These are phyloP conservation scores for Limnephilus marmoratus DNA, from an alignment of 2,888 invertebrate species.

Conservation along the genomic window DNA sequence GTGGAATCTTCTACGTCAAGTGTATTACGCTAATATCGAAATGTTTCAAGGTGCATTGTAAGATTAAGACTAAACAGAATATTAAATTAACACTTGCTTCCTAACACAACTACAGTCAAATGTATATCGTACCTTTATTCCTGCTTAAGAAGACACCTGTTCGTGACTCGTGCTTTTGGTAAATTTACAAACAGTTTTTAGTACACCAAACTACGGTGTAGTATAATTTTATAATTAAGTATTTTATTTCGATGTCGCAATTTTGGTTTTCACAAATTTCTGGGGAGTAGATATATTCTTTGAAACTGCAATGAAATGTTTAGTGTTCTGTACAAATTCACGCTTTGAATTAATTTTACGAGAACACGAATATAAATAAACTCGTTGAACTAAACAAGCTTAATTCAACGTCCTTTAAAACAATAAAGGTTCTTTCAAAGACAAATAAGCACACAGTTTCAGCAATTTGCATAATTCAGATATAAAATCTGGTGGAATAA, in stretches of 20 bases:
- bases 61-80: background rate
- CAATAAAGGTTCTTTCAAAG: slow-evolving; percentile 55
- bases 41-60: background rate
- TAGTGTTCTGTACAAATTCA: background rate
- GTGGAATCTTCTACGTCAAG: background rate
- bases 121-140: background rate
- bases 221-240: background rate
- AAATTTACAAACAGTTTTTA: background rate
- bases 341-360: slow-evolving; percentile 15
- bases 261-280: background rate
- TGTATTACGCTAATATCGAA: background rate
- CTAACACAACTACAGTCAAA: background rate
- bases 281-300: background rate
- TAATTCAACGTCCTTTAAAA: slow-evolving; percentile 32
- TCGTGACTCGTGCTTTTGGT: background rate
- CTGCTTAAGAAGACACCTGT: too few relatives aligned
- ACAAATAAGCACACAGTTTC: slow-evolving; percentile 52
- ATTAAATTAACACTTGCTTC: background rate
- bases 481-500: slow-evolving; percentile 41
- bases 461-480: slow-evolving; percentile 56
- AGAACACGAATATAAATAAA: slow-evolving; percentile 14
- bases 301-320: slow-evolving; percentile 5
- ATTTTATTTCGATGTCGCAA: background rate
- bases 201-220: background rate
- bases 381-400: slow-evolving; percentile 35